Evolutionary conservation across 2,888 invertebrate species (phyloP).

Genomic region (Drosophila lacicola): DNA sequence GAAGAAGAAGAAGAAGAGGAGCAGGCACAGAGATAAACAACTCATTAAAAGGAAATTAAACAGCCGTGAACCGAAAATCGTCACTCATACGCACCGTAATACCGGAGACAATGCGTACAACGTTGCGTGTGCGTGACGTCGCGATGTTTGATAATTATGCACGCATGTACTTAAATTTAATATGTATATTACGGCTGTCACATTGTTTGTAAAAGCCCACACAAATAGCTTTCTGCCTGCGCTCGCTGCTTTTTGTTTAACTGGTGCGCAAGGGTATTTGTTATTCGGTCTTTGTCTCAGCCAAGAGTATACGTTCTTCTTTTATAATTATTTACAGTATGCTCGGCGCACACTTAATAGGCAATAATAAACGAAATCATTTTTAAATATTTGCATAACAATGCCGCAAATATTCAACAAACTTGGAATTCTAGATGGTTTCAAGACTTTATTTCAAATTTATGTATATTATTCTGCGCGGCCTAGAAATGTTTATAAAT

Average conservation of each 20-base stretch:
- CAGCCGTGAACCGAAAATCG: constrained; percentile 61
- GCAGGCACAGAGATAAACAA: constrained; percentile 48
- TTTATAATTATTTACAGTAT: background rate
- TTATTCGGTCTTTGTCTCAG: background rate
- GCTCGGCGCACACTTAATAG: background rate
- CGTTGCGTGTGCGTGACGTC: constrained; percentile 68
- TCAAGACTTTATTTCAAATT: constrained; percentile 9
- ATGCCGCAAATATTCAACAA: constrained; percentile 4
- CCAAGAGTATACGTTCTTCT: no score
- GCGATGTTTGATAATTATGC: constrained; percentile 40
- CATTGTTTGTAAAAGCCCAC: no score
- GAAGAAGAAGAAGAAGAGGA: constrained; percentile 14
- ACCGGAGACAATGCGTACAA: constrained; percentile 28
- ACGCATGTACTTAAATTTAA: background rate
- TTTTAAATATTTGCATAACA: constrained; percentile 17
- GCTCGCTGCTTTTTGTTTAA: no score
- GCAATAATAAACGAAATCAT: background rate
- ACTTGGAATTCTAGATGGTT: constrained; percentile 2
- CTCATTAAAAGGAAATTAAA: constrained; percentile 78
- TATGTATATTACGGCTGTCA: background rate
- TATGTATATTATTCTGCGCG: constrained; percentile 14
- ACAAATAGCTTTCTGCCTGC: no score
- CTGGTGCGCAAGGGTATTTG: constrained; percentile 4
- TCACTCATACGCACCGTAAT: constrained; percentile 74
- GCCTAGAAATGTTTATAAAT: constrained; percentile 15